Evolutionary conservation across 2,797 vertebrate species (phyloP).

Genomic region (Ctenochaetus hawaiiensis): DNA sequence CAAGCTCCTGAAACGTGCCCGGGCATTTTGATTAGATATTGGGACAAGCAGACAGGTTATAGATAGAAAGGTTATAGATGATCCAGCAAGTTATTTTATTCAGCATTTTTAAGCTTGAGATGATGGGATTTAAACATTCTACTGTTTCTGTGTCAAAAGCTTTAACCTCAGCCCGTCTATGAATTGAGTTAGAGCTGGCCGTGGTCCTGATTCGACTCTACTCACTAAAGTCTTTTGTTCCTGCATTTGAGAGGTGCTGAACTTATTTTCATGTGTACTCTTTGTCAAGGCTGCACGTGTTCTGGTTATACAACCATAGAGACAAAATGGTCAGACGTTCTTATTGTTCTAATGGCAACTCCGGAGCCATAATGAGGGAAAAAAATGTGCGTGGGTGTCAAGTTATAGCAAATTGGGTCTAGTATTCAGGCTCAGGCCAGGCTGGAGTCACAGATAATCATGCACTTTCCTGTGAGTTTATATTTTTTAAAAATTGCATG

Average conservation of each 20-base stretch:
- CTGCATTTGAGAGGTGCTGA: background rate
- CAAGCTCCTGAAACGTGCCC: conserved; percentile 20
- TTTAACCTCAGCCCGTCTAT: conserved; percentile 18
- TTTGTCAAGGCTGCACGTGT: background rate
- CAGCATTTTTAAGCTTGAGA: conserved; percentile 39
- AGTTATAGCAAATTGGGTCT: conserved; percentile 23
- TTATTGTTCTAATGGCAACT: conserved; percentile 7
- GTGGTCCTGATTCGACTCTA: conserved; percentile 10
- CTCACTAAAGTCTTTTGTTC: background rate
- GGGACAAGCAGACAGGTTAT: conserved; percentile 27
- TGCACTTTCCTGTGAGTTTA: background rate
- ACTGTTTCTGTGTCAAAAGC: conserved; percentile 21
- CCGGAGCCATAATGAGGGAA: background rate
- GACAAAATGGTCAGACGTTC: background rate
- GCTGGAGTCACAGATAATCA: conserved; percentile 24
- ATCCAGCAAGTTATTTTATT: conserved; percentile 35
- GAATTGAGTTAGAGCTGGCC: conserved; percentile 33
- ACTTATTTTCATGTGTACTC: conserved; percentile 1
- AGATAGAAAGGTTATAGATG: conserved; percentile 39
- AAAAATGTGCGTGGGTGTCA: background rate
- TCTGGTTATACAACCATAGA: conserved; percentile 2
- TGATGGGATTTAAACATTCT: conserved; percentile 54
- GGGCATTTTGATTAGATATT: conserved; percentile 27
- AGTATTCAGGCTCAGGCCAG: conserved; percentile 17
- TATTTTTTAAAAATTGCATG: conserved; percentile 14